These are phyloP conservation scores for Urocolius indicus DNA, from an alignment of 2,113 vertebrate genomes.

Conservation along the genomic window DNA sequence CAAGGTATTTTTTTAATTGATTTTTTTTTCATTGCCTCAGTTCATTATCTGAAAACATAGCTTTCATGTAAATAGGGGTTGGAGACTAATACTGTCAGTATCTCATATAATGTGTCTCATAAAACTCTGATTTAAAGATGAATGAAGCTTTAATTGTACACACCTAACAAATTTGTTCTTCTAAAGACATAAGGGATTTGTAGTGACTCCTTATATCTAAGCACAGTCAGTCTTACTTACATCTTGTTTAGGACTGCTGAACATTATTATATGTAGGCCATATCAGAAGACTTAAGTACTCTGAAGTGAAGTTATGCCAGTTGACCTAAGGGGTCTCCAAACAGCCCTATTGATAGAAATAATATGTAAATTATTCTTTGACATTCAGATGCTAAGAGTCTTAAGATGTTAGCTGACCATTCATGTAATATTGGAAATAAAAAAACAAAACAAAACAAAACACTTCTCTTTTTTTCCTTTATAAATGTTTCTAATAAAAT, in stretches of 20 bases:
- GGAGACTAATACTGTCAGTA: neutral
- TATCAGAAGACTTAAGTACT: neutral
- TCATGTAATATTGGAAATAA: neutral
- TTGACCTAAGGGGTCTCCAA: neutral
- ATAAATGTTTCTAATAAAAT: neutral
- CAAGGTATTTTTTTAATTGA: neutral
- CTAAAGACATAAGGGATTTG: neutral
- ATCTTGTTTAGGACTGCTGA: neutral
- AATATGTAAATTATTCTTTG: neutral
- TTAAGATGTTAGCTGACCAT: neutral
- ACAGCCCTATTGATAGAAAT: neutral
- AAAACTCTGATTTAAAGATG: neutral
- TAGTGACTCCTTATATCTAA: neutral
- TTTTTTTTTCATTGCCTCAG: neutral
- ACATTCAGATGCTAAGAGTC: neutral
- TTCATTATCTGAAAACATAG: neutral
- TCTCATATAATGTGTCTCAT: neutral
- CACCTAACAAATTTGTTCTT: neutral
- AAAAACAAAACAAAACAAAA: neutral
- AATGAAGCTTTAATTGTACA: neutral
- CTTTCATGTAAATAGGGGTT: neutral
- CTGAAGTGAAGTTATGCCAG: neutral
- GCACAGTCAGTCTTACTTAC: neutral
- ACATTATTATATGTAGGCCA: neutral
- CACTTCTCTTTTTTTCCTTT: neutral